Conservation (phyloP, 2,888 invertebrate species). For the Hoplodrina ambigua region DNA sequence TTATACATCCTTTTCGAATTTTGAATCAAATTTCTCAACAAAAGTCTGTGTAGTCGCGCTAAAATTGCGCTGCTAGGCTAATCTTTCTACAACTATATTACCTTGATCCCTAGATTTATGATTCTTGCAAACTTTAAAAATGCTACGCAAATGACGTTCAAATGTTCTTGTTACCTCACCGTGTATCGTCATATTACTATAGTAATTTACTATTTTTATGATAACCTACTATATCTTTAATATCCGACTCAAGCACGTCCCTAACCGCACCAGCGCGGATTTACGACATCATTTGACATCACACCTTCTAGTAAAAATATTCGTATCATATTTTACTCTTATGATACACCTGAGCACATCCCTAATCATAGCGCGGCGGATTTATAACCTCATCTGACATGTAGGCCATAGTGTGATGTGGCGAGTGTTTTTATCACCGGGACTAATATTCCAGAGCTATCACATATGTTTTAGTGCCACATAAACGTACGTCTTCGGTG, state of each 20-base stretch:
- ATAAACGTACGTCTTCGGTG: slow-evolving; percentile 46
- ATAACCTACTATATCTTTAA: slow-evolving; percentile 36
- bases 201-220: slow-evolving; percentile 10
- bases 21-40: no score
- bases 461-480: slow-evolving; percentile 45
- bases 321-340: slow-evolving; percentile 26
- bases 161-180: background rate
- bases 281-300: slow-evolving; percentile 51
- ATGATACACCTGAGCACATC: slow-evolving; percentile 49
- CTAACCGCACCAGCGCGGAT: slow-evolving; percentile 37
- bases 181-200: background rate
- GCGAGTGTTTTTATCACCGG: slow-evolving; percentile 55
- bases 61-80: no score
- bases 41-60: no score
- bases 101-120: background rate
- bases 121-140: background rate
- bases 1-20: no score
- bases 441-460: slow-evolving; percentile 39
- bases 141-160: background rate
- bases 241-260: slow-evolving; percentile 28
- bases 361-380: slow-evolving; percentile 41
- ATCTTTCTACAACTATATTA: background rate
- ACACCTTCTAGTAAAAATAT: slow-evolving; percentile 19
- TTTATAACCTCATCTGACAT: slow-evolving; percentile 55
- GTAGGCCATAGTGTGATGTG: slow-evolving; percentile 42